A percentile compares a stretch with the other conserved stretches of the same genome.
phyloP scores from a whole-genome alignment of 2,113 vertebrate genomes.

The Xiphorhynchus elegans region DNA sequence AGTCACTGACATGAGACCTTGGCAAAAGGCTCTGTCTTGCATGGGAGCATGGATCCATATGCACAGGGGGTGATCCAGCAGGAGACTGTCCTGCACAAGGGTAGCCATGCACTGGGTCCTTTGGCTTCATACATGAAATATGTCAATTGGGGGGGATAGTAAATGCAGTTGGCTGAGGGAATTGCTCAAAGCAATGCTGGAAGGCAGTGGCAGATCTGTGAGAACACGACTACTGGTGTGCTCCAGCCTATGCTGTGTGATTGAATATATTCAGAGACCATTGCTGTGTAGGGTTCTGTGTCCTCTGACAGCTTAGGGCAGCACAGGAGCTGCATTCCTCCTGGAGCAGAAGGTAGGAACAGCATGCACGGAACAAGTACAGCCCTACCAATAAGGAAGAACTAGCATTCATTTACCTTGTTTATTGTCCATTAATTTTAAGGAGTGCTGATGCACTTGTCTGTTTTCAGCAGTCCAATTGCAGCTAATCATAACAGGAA shows the following conservation, averaged over 20 bases:
- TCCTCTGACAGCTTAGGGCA: neutral
- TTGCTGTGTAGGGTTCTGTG: neutral
- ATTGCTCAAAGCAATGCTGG: neutral
- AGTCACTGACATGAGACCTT: neutral
- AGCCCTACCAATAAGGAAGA: neutral
- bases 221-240: neutral
- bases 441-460: neutral
- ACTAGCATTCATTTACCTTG: neutral
- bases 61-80: neutral
- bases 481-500: neutral
- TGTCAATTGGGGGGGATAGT: neutral
- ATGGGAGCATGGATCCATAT: fast-evolving
- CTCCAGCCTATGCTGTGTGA: neutral
- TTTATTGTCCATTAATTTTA: neutral
- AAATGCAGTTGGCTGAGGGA: neutral
- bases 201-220: neutral
- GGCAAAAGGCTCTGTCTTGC: neutral
- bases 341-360: neutral
- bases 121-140: neutral
- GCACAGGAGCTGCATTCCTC: fast-evolving
- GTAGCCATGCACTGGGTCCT: neutral
- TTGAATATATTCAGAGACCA: neutral
- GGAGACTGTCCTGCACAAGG: neutral
- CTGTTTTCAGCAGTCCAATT: neutral
- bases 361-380: neutral